Evolutionary conservation across 1,140 invertebrate species (phyloP), one percentile per base, ranked within the genome.

Genomic region (Heliconius congener): DNA sequence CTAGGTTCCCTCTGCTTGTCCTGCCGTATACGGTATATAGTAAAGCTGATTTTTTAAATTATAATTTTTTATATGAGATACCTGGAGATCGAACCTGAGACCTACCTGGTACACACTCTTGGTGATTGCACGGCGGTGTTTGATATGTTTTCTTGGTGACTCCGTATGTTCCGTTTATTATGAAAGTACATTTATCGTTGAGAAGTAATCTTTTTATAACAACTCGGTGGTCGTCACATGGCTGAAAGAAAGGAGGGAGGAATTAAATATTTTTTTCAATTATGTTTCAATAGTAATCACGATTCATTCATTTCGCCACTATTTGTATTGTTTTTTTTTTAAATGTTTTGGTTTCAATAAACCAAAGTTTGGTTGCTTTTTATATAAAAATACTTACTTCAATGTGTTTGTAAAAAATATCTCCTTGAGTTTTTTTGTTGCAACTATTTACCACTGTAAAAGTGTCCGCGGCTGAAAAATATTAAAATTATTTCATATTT

Each of bases 401-500:
- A 16, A 83, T 83, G n/a, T 60, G 37, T 77, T 66, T 76, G 9
- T 79, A n/a, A 55, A 71, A 81, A 27, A 79, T 13, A 71, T 80
- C 57, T 73, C 79, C 79, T 73, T 76, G 79, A 1, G 34, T 76
- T 83, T 73, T 18, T 42, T 83, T 81, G 50, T 84, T 74, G 74
- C 90, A 91, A 23, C 70, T 73, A 71, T 88, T 87, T 18, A 81
- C 19, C 8, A 90, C 74, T 8, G 82, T 39, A 50, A 90, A 90
- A 76, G 74, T 66, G 74, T 91, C 90, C 6, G 73, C 39, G 76
- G 86, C 87, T 91, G 81, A 80, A 86, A 83, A 50, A 66, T 52
- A 52, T 52, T 52, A 52, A 52, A 52, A 52, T 52, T 19, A 18
- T 6, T 4, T 46, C 4, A 1, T 46, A 46, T 46, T 46, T 46